Percentiles rank a stretch among this genome's conserved stretches.
These are phyloP conservation scores for Caenorhabditis virilis DNA, from an alignment of 2,888 invertebrate species.

Conservation along the genomic window DNA sequence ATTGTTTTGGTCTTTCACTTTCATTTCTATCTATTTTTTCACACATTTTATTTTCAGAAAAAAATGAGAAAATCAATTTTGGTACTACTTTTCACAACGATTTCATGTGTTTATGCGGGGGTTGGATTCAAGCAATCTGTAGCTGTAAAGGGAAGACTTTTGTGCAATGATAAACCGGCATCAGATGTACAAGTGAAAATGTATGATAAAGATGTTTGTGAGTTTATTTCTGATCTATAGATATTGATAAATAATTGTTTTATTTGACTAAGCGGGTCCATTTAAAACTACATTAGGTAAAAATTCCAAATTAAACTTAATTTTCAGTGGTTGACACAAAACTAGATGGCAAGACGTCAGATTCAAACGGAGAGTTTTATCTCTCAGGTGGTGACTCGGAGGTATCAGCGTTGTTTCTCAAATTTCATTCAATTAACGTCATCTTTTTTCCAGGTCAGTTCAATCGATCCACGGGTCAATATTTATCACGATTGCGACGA, in stretches of 20 bases:
- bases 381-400: slow-evolving; percentile 34
- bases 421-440: neutral
- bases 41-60: too few species aligned
- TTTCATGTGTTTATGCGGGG: too few species aligned
- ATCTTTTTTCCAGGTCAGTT: slow-evolving; percentile 13
- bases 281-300: too few species aligned
- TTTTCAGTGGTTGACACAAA: slow-evolving; percentile 46
- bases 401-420: slow-evolving; percentile 1
- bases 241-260: too few species aligned
- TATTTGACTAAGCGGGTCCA: too few species aligned
- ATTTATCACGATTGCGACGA: slow-evolving; percentile 47
- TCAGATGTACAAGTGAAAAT: slow-evolving; percentile 40
- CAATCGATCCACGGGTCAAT: slow-evolving; percentile 37
- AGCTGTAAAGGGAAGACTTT: slow-evolving; percentile 38
- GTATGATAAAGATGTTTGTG: slow-evolving; percentile 49
- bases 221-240: slow-evolving; percentile 10
- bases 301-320: neutral
- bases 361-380: slow-evolving; percentile 41
- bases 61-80: too few species aligned
- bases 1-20: too few species aligned
- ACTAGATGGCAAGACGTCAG: slow-evolving; percentile 38
- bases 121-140: slow-evolving; percentile 49
- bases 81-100: too few species aligned
- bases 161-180: slow-evolving; percentile 49
- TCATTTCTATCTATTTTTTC: too few species aligned